A percentile compares a stretch with the other conserved stretches of the same genome.
Evolutionary conservation across 2,113 vertebrate species (phyloP).

Genomic region (Riparia riparia): DNA sequence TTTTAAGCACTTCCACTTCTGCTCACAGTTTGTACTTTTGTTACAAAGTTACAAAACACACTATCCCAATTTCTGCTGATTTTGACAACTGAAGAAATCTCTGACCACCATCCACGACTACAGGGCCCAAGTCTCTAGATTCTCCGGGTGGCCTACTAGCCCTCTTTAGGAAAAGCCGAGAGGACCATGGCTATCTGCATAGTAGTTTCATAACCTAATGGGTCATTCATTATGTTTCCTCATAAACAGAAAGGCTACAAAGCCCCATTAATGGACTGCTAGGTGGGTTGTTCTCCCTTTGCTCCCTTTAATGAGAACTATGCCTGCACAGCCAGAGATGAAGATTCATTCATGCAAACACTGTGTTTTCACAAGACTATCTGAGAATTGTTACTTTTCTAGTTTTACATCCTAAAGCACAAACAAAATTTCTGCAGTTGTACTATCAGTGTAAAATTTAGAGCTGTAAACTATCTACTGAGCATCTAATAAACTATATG

Average conservation of each 20-base stretch:
- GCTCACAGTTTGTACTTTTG: not conserved
- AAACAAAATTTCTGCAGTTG: not conserved
- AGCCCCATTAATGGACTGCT: not conserved
- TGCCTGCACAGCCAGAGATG: not conserved
- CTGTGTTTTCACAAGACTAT: not conserved
- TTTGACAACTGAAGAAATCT: not conserved
- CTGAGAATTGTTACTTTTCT: not conserved
- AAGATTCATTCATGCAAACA: not conserved
- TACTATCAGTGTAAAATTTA: not conserved
- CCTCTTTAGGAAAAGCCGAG: not conserved
- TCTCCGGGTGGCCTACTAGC: not conserved
- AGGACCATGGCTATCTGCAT: not conserved
- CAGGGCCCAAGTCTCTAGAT: not conserved
- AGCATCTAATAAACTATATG: not conserved
- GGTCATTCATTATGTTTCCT: not conserved
- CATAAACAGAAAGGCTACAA: not conserved
- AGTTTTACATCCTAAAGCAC: not conserved
- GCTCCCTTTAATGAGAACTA: not conserved
- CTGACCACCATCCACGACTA: no score
- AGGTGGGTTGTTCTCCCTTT: not conserved
- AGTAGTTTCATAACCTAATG: not conserved
- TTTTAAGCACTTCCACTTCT: not conserved
- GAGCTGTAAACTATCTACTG: not conserved
- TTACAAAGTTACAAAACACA: not conserved
- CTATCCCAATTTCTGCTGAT: accelerated